Percentiles rank a stretch among this genome's conserved stretches.
Conservation (phyloP, 2,113 vertebrate genomes). For the Felis chaus region DNA sequence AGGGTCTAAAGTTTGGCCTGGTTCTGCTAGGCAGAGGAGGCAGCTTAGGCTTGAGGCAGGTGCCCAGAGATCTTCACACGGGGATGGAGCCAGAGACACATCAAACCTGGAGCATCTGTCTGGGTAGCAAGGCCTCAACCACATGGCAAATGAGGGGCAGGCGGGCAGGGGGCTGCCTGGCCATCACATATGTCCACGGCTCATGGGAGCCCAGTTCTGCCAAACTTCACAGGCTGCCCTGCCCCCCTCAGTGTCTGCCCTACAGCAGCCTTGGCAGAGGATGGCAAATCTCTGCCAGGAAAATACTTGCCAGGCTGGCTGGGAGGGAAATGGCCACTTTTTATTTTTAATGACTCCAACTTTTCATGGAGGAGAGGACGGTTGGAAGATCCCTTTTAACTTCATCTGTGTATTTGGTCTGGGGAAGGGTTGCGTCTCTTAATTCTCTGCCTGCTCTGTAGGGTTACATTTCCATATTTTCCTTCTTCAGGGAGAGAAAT, state of each 20-base stretch:
- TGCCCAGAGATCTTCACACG: neutral
- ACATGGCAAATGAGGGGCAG: neutral
- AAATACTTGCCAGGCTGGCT: slow-evolving; percentile 4
- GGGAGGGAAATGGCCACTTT: slow-evolving; percentile 44
- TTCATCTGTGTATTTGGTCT: neutral
- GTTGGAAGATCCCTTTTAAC: neutral
- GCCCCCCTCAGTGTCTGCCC: neutral
- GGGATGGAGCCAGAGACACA: neutral
- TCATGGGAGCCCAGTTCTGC: neutral
- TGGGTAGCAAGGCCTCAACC: neutral
- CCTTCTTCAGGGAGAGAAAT: neutral
- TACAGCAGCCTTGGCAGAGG: slow-evolving; percentile 6
- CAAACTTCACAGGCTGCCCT: neutral
- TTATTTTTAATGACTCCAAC: slow-evolving; percentile 28
- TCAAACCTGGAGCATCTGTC: neutral
- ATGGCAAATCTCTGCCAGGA: neutral
- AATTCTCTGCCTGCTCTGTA: neutral
- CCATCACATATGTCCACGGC: neutral
- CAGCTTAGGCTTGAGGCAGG: neutral
- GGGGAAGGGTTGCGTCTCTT: neutral
- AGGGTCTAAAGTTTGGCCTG: neutral
- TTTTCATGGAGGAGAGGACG: neutral
- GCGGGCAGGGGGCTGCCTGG: neutral
- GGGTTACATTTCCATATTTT: neutral
- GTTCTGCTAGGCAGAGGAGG: neutral